Evolutionary conservation across 2,797 vertebrate species (phyloP).

Genomic region (Gallinago stenura): DNA sequence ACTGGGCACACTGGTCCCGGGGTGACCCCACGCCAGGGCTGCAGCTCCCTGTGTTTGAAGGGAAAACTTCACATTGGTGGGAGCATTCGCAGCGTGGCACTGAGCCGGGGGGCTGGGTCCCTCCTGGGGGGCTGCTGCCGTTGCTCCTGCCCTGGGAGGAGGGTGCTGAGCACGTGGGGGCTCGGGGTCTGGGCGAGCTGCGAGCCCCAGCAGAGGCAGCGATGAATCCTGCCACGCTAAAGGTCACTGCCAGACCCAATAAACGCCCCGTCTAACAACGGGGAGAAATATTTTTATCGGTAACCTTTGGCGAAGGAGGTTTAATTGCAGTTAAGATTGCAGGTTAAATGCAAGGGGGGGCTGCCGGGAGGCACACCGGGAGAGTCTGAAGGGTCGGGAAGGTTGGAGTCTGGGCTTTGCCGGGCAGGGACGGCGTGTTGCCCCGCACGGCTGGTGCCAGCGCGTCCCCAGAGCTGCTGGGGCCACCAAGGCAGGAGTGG

Average conservation of each 20-base stretch:
- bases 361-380: not conserved
- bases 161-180: fast-evolving
- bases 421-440: fast-evolving
- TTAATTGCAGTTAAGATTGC: not conserved
- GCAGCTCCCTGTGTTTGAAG: fast-evolving
- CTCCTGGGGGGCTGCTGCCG: fast-evolving
- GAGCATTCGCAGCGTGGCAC: fast-evolving
- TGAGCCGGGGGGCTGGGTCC: no score
- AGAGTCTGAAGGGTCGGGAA: not conserved
- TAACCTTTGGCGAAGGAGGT: slow-evolving; percentile 38
- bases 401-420: not conserved
- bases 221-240: not conserved
- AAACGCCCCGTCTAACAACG: not conserved
- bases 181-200: fast-evolving
- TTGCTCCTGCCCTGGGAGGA: no score
- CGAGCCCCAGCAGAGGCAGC: not conserved
- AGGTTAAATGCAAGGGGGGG: no score
- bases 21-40: fast-evolving
- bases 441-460: fast-evolving
- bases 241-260: not conserved
- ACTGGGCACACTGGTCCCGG: fast-evolving
- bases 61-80: fast-evolving
- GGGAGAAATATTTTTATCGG: not conserved
- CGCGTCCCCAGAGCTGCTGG: fast-evolving
- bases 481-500: fast-evolving